Percentiles rank a stretch among this genome's conserved stretches.
phyloP scores from a whole-genome alignment of 1,140 invertebrate genomes.

The Chrysoperla carnea region DNA sequence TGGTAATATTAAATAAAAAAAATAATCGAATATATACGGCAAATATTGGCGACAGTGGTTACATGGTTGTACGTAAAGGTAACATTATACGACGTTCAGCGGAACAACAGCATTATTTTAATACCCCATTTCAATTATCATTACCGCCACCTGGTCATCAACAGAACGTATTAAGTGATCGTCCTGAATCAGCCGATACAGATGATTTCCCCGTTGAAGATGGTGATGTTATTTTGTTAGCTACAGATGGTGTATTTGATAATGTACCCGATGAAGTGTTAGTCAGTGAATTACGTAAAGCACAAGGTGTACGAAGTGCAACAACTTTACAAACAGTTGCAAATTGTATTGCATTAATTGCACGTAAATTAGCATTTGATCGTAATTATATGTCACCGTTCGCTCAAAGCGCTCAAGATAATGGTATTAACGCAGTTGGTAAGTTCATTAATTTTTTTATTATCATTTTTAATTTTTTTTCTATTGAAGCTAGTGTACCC shows the following conservation, averaged over 20 bases:
- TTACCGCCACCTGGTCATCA: conserved; percentile 79
- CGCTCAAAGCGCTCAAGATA: conserved; percentile 74
- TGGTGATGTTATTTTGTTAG: conserved; percentile 89
- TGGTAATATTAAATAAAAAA: conserved; percentile 79
- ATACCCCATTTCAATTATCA: conserved; percentile 93
- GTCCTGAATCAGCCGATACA: conserved; percentile 80
- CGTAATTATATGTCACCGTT: conserved; percentile 91
- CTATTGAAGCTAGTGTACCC: neutral
- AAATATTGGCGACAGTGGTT: conserved; percentile 97
- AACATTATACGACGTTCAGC: conserved; percentile 79
- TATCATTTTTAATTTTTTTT: neutral
- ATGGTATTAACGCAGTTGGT: conserved; percentile 87
- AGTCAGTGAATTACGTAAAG: conserved; percentile 56
- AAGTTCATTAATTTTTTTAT: conserved; percentile 17
- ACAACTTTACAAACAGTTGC: conserved; percentile 72
- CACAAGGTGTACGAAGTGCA: conserved; percentile 50
- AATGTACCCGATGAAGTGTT: conserved; percentile 86
- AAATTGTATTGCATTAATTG: conserved; percentile 88
- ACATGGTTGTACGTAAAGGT: conserved; percentile 75
- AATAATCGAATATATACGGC: conserved; percentile 82
- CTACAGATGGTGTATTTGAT: conserved; percentile 96
- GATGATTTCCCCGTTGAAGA: conserved; percentile 81
- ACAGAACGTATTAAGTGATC: conserved; percentile 71
- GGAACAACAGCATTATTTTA: conserved; percentile 97
- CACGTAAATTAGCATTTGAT: conserved; percentile 81